A percentile compares a stretch with the other conserved stretches of the same genome.
phyloP scores from a whole-genome alignment of 1,140 invertebrate species.

The Heliothis virescens region DNA sequence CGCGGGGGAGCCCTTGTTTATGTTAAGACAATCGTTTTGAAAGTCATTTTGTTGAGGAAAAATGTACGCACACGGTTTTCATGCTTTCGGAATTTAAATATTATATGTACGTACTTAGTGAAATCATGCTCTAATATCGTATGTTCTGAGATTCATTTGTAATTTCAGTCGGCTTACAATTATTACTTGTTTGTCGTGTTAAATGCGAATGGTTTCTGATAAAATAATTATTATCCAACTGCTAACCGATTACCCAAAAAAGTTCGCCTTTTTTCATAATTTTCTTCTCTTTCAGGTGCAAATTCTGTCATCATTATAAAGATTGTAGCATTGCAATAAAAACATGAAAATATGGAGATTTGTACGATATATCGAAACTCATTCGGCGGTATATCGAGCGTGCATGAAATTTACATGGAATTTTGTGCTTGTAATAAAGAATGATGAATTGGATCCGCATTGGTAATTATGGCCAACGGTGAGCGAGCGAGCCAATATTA shows the following conservation, averaged over 20 bases:
- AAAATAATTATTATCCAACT: too few species aligned
- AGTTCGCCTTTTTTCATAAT: not conserved
- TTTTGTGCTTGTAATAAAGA: slow-evolving; percentile 84
- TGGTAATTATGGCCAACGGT: slow-evolving; percentile 80
- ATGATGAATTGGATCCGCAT: slow-evolving; percentile 84
- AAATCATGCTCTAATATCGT: not conserved
- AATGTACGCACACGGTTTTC: slow-evolving; percentile 52
- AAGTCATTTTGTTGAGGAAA: slow-evolving; percentile 82
- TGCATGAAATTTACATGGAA: slow-evolving; percentile 84
- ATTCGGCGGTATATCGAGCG: slow-evolving; percentile 64
- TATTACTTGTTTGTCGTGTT: not conserved
- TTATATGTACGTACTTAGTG: not conserved
- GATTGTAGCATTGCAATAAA: slow-evolving; percentile 30
- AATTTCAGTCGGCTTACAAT: not conserved
- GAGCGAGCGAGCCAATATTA: slow-evolving; percentile 75
- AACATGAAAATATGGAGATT: slow-evolving; percentile 62
- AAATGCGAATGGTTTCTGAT: not conserved
- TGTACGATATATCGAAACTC: slow-evolving; percentile 70
- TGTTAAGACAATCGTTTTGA: slow-evolving; percentile 81
- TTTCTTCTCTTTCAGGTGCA: not conserved
- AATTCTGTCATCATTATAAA: slow-evolving; percentile 33
- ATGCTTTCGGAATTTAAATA: not conserved
- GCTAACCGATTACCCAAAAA: not conserved
- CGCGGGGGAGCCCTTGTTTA: slow-evolving; percentile 76
- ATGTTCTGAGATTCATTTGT: not conserved